These are phyloP conservation scores for human DNA, from an alignment of 2,113 vertebrate genomes.

Conservation along the genomic window GRCh38 chr17:59816001-59816500, in stretches of 20 bases:
- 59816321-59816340: conserved; percentile 56
- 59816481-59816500: not conserved
- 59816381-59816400: conserved; percentile 36
- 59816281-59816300: conserved; percentile 62
- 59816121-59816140: conserved; percentile 40
- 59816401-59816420: not conserved
- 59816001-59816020: not conserved
- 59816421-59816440: not conserved
- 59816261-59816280: conserved; percentile 56
- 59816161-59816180: conserved; percentile 44
- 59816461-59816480: not conserved
- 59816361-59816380: not conserved
- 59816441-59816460: not conserved
- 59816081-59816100: not conserved
- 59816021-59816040: not conserved
- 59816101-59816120: conserved; percentile 40
- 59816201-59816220: conserved; percentile 65
- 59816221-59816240: conserved; percentile 73
- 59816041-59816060: conserved; percentile 8
- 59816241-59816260: conserved; percentile 66
- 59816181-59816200: conserved; percentile 63
- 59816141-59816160: conserved; percentile 57
- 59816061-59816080: not conserved
- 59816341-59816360: conserved; percentile 22
- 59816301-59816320: conserved; percentile 52